Conservation (phyloP, 2,113 vertebrate genomes). For the Morphnarchus princeps region DNA sequence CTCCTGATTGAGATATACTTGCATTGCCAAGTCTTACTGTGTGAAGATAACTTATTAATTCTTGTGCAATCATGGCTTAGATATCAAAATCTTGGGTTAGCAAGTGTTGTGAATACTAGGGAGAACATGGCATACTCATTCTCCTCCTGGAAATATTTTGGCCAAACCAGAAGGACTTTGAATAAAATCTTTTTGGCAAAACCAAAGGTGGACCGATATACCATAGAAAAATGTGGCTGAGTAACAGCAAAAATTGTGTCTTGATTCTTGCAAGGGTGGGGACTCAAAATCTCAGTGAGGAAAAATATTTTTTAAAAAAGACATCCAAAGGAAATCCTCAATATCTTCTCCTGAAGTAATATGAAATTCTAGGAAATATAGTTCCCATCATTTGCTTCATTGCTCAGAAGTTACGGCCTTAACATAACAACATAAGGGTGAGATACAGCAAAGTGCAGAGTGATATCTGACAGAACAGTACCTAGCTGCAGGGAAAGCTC, state of each 20-base stretch:
- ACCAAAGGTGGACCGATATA: background rate
- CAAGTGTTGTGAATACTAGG: background rate
- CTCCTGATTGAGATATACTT: background rate
- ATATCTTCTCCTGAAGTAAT: background rate
- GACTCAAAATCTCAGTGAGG: background rate
- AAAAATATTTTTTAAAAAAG: background rate
- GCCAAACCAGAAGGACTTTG: background rate
- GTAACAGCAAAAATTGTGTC: background rate
- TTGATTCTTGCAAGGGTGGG: background rate
- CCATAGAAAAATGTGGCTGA: background rate
- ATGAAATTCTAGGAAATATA: background rate
- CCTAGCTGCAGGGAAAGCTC: background rate
- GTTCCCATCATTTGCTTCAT: background rate
- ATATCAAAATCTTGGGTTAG: background rate
- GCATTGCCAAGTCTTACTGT: background rate
- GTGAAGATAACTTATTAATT: background rate
- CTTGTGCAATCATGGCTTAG: background rate
- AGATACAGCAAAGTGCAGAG: background rate
- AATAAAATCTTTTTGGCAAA: background rate
- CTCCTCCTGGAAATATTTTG: background rate
- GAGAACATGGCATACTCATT: background rate
- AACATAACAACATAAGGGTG: background rate
- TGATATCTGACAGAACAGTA: background rate
- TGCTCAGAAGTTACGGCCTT: background rate
- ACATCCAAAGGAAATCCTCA: background rate